Conservation (phyloP, 2,113 vertebrate genomes). For the Genyomyrus donnyi region DNA sequence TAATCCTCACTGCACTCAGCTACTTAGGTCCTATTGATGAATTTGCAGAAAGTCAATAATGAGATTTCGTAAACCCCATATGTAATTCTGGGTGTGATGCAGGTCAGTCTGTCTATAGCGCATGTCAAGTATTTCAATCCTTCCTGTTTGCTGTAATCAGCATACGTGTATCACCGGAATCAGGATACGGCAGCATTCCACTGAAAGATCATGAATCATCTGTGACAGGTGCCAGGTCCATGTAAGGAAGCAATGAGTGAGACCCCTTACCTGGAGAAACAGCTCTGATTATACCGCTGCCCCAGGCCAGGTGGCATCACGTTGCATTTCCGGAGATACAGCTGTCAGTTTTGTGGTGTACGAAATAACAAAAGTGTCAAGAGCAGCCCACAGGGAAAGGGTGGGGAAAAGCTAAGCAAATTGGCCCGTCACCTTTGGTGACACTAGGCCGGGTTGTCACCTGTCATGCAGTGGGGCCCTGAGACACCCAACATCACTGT, state of each 20-base stretch:
- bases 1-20: background rate
- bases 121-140: background rate
- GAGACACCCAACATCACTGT: background rate
- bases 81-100: background rate
- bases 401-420: background rate
- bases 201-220: background rate
- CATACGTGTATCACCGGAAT: background rate
- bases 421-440: background rate
- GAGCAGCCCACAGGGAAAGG: background rate
- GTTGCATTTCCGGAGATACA: background rate
- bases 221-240: conserved; percentile 20
- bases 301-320: background rate
- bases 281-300: too few relatives aligned
- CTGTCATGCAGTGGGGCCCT: background rate
- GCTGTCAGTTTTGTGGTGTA: background rate
- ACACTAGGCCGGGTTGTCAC: background rate
- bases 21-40: background rate
- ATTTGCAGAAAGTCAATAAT: background rate
- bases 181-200: background rate
- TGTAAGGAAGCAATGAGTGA: background rate
- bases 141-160: background rate
- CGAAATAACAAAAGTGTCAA: background rate
- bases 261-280: too few relatives aligned
- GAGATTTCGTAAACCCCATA: background rate
- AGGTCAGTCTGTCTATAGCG: background rate